These are phyloP conservation scores for Gortyna flavago DNA, from an alignment of 2,888 invertebrate species.

Conservation along the genomic window DNA sequence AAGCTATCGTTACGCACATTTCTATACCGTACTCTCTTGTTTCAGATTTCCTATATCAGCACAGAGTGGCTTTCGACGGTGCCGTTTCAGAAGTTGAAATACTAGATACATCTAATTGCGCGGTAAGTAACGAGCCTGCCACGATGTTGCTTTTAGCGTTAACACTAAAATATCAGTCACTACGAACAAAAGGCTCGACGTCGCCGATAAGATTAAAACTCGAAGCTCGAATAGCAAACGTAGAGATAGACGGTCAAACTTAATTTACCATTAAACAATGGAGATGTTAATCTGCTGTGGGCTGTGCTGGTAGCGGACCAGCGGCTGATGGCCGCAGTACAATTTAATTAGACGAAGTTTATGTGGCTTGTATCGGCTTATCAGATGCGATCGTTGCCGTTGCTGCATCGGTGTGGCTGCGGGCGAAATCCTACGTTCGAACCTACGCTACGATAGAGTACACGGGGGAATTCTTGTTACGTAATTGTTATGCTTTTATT, in stretches of 20 bases:
- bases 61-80: constrained; percentile 94
- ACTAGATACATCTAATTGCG: constrained; percentile 94
- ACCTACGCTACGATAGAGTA: constrained; percentile 70
- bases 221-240: constrained; percentile 73
- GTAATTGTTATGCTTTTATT: constrained; percentile 74
- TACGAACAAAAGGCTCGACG: constrained; percentile 63
- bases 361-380: constrained; percentile 82
- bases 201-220: constrained; percentile 67
- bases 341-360: constrained; percentile 88
- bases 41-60: constrained; percentile 95
- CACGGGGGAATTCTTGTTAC: constrained; percentile 70
- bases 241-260: constrained; percentile 81
- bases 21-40: constrained; percentile 79
- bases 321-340: constrained; percentile 83
- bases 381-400: constrained; percentile 79
- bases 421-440: constrained; percentile 73
- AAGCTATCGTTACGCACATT: constrained; percentile 51
- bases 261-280: constrained; percentile 88
- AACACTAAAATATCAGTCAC: constrained; percentile 65
- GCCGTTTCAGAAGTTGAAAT: constrained; percentile 94
- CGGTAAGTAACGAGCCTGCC: constrained; percentile 89
- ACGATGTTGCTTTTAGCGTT: constrained; percentile 63
- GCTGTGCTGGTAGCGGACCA: constrained; percentile 75
- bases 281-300: constrained; percentile 85
- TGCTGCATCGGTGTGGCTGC: constrained; percentile 71